Evolutionary conservation across 2,113 vertebrate species (phyloP).

Genomic region (Percina caprodes): DNA sequence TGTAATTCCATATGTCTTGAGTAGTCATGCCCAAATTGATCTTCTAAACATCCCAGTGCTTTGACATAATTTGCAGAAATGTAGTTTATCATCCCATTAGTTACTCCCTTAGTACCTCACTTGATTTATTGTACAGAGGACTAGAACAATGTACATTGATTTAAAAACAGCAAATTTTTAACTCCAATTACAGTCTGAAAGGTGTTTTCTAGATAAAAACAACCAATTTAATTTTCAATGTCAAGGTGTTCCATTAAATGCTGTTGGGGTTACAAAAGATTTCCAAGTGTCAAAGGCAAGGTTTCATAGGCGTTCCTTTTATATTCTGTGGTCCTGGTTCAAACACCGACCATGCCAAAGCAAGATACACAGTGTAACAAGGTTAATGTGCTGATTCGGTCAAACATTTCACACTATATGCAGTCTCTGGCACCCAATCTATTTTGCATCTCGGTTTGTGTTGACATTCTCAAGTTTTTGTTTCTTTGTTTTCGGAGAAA

Average conservation of each 20-base stretch:
- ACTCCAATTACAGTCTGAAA: constrained; percentile 11
- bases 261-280: neutral
- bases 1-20: constrained; percentile 26
- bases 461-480: neutral
- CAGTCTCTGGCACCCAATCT: neutral
- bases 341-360: neutral
- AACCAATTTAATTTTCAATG: neutral
- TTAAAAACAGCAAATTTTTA: neutral
- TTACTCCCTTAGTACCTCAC: neutral
- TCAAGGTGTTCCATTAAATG: neutral
- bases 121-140: constrained; percentile 23
- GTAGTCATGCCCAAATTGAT: constrained; percentile 1
- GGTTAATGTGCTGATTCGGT: constrained; percentile 1
- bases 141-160: neutral
- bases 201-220: constrained; percentile 6
- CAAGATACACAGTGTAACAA: neutral
- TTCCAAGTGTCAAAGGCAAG: neutral
- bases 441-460: neutral
- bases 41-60: constrained; percentile 24
- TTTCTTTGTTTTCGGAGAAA: neutral
- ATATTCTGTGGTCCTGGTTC: neutral
- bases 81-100: constrained; percentile 23
- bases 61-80: constrained; percentile 22
- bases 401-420: constrained; percentile 15
- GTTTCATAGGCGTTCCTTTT: neutral